Percentiles rank a stretch among this genome's conserved stretches.
Conservation (phyloP, 2,888 invertebrate genomes). For the Adelphocoris suturalis region DNA sequence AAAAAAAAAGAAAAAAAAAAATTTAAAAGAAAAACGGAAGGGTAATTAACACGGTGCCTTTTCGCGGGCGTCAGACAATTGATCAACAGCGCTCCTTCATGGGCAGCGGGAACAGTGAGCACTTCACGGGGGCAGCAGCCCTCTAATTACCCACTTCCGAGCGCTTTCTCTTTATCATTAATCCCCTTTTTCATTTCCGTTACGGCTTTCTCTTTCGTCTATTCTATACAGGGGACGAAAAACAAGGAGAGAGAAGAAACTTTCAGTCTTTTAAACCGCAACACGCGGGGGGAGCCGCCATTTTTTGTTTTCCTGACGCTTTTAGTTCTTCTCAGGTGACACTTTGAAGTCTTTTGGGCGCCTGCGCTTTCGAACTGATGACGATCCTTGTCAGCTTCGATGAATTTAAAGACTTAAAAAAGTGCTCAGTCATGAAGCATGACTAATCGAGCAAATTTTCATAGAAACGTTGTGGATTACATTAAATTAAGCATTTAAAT, state of each 20-base stretch:
- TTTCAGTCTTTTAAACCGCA: neutral
- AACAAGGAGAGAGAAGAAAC: neutral
- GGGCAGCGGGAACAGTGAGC: neutral
- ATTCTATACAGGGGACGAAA: neutral
- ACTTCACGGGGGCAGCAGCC: neutral
- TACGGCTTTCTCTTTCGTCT: slow-evolving; percentile 3
- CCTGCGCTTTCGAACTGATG: neutral
- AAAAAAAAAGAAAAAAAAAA: neutral
- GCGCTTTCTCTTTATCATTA: slow-evolving; percentile 34
- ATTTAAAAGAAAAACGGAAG: neutral
- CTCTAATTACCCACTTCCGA: slow-evolving; percentile 54
- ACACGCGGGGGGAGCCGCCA: neutral
- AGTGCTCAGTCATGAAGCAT: too few species aligned
- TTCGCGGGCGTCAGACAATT: slow-evolving; percentile 27
- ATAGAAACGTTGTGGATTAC: too few species aligned
- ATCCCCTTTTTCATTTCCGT: slow-evolving; percentile 30
- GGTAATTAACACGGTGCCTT: slow-evolving; percentile 38
- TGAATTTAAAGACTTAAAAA: neutral
- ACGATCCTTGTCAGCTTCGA: neutral
- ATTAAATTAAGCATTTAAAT: too few species aligned
- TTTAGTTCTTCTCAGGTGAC: neutral
- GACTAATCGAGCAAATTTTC: too few species aligned
- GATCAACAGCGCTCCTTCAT: slow-evolving; percentile 43
- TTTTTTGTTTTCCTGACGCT: too few species aligned
- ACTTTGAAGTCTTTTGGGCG: neutral